Percentiles rank a stretch among this genome's conserved stretches.
These are phyloP conservation scores for Amphipyra tragopoginis DNA, from an alignment of 2,888 invertebrate genomes.

Conservation along the genomic window DNA sequence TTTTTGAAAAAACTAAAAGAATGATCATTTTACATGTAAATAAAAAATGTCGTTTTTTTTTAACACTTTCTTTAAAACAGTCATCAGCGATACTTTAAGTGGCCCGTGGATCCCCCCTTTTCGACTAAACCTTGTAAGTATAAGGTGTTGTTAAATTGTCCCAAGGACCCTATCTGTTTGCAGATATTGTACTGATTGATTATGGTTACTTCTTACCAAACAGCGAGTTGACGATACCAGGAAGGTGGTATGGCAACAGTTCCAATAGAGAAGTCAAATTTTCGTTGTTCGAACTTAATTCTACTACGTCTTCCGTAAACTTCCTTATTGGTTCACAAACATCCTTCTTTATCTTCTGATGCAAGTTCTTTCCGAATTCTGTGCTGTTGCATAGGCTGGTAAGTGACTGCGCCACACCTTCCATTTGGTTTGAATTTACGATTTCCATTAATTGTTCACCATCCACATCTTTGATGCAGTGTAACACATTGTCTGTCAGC, in stretches of 20 bases:
- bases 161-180: too few species aligned
- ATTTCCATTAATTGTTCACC: conserved; percentile 34
- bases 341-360: conserved; percentile 26
- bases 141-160: too few species aligned
- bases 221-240: conserved; percentile 29
- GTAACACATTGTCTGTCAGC: conserved; percentile 32
- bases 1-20: too few species aligned
- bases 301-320: conserved; percentile 7
- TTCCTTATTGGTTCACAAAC: conserved; percentile 36
- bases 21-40: too few species aligned
- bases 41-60: too few species aligned
- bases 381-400: conserved; percentile 20
- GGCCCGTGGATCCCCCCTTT: too few species aligned
- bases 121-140: too few species aligned
- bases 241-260: conserved; percentile 42
- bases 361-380: conserved; percentile 22
- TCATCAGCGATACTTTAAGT: too few species aligned
- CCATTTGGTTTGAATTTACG: conserved; percentile 35
- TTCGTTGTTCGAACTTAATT: conserved; percentile 36
- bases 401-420: conserved; percentile 27
- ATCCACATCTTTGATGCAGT: conserved; percentile 46
- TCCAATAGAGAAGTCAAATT: conserved; percentile 41
- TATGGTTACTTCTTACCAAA: conserved; percentile 9
- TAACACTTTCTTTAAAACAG: too few species aligned
- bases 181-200: neutral